Evolutionary conservation across 2,797 vertebrate genomes (phyloP).

Genomic region (Stomatorhinus walkeri): DNA sequence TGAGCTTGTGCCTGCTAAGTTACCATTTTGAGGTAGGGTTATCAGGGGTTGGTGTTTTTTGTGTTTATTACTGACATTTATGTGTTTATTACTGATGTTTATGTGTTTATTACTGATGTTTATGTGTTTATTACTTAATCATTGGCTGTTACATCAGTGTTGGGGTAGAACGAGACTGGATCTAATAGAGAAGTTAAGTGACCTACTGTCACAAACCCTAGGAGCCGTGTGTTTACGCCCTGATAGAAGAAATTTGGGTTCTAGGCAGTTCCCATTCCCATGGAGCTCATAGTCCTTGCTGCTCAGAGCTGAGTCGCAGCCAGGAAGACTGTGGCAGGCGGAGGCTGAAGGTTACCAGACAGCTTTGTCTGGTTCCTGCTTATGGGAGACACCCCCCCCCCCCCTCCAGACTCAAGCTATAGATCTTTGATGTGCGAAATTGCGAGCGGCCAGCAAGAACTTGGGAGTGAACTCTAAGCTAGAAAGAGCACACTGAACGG

Average conservation of each 20-base stretch:
- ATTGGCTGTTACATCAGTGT: not conserved
- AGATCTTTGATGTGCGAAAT: not conserved
- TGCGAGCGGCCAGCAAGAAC: not conserved
- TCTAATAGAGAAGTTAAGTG: not conserved
- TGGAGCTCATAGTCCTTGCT: slow-evolving; percentile 37
- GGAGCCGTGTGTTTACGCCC: not conserved
- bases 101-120: not conserved
- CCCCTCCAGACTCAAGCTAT: slow-evolving; percentile 20
- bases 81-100: not conserved
- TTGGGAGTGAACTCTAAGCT: not conserved
- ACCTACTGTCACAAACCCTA: not conserved
- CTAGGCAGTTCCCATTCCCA: slow-evolving; percentile 38
- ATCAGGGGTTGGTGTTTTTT: not conserved
- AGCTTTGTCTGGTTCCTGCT: slow-evolving; percentile 52
- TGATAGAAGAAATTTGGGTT: not conserved
- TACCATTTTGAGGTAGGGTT: not conserved
- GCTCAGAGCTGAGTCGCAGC: slow-evolving; percentile 24
- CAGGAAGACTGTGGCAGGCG: slow-evolving; percentile 45
- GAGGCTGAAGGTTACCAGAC: slow-evolving; percentile 57
- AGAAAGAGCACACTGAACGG: not conserved
- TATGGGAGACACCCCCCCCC: slow-evolving; percentile 18
- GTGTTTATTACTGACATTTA: not conserved
- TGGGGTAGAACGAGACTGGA: not conserved
- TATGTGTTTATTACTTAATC: not conserved
- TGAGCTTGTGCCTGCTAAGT: not conserved